These are phyloP conservation scores for Nemapogon koenigi DNA, from an alignment of 2,888 invertebrate species.

Conservation along the genomic window DNA sequence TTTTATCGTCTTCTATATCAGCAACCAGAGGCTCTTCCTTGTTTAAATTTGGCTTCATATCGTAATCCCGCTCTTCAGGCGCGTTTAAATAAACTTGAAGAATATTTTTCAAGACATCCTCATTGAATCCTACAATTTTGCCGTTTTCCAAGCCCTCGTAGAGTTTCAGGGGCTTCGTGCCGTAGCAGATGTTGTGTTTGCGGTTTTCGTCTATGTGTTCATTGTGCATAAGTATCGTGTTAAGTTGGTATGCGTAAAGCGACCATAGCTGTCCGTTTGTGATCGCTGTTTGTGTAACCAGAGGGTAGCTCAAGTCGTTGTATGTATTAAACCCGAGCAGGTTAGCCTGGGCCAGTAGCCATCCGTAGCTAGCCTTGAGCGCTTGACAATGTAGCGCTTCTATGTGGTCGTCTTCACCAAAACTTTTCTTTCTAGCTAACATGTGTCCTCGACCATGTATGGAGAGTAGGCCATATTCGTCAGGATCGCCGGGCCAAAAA, in stretches of 20 bases:
- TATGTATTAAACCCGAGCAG: constrained; percentile 90
- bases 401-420: constrained; percentile 59
- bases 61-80: constrained; percentile 66
- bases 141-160: constrained; percentile 77
- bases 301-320: constrained; percentile 90
- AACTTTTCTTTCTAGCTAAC: constrained; percentile 41
- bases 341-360: constrained; percentile 80
- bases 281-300: constrained; percentile 86
- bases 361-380: constrained; percentile 79
- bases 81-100: constrained; percentile 76
- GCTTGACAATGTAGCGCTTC: constrained; percentile 78
- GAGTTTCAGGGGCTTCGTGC: constrained; percentile 72
- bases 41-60: constrained; percentile 78
- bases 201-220: constrained; percentile 70
- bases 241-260: constrained; percentile 90
- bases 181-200: constrained; percentile 82
- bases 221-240: constrained; percentile 76
- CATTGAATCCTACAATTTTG: constrained; percentile 80
- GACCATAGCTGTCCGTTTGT: constrained; percentile 89
- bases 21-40: constrained; percentile 63
- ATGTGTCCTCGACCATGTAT: constrained; percentile 73
- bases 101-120: constrained; percentile 75
- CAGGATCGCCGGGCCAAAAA: constrained; percentile 82
- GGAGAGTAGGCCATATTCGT: constrained; percentile 80
- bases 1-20: constrained; percentile 72